These are phyloP conservation scores for Heliconius hermathena DNA, from an alignment of 1,140 invertebrate genomes.

Conservation along the genomic window DNA sequence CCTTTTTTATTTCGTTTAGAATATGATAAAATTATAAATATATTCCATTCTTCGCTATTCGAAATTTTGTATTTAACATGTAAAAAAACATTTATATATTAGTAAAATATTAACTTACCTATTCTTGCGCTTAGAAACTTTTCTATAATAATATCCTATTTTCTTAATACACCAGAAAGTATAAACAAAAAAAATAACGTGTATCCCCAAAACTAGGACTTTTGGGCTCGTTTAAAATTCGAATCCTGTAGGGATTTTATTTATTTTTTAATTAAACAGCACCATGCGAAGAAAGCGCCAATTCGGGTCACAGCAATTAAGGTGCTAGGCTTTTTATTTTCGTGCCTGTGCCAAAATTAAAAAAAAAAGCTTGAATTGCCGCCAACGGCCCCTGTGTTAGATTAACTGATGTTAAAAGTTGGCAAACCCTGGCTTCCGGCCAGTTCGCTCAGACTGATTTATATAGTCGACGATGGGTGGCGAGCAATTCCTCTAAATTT, in stretches of 20 bases:
- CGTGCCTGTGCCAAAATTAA: constrained; percentile 50
- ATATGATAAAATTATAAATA: too few species aligned
- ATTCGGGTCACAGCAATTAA: constrained; percentile 51
- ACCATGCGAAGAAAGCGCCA: constrained; percentile 39
- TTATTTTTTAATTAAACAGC: constrained; percentile 41
- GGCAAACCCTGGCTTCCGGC: constrained; percentile 33
- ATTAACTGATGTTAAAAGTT: constrained; percentile 42
- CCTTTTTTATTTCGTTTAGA: too few species aligned
- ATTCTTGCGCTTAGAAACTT: too few species aligned
- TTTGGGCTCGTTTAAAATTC: constrained; percentile 28
- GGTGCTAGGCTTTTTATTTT: constrained; percentile 47
- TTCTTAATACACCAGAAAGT: not conserved
- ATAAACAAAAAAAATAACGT: not conserved
- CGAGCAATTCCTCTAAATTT: constrained; percentile 16
- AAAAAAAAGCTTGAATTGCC: constrained; percentile 47
- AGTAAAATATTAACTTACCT: too few species aligned
- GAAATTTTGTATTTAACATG: too few species aligned
- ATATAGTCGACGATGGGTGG: constrained; percentile 26
- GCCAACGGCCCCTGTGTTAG: constrained; percentile 40
- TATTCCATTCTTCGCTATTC: too few species aligned
- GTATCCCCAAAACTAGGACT: not conserved
- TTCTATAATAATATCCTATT: not conserved
- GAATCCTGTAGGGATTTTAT: constrained; percentile 28
- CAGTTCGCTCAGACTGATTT: constrained; percentile 33
- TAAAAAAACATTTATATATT: too few species aligned